A percentile compares a stretch with the other conserved stretches of the same genome.
Evolutionary conservation across 2,888 invertebrate species (phyloP).

Genomic region (Pseudococcus viburni): DNA sequence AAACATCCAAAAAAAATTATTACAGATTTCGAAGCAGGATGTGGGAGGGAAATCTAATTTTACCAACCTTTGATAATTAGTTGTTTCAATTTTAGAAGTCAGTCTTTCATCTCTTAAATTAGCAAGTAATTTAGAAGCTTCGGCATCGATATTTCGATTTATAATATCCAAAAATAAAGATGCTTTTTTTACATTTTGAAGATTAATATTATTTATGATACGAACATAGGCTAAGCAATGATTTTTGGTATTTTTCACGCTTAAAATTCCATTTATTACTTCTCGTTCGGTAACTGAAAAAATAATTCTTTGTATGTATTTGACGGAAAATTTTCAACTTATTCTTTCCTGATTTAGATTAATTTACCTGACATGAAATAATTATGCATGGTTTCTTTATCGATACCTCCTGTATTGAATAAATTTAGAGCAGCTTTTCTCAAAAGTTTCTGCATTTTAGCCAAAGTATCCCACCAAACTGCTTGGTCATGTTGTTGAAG

Average conservation of each 20-base stretch:
- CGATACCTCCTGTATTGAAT: constrained; percentile 86
- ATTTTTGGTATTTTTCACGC: constrained; percentile 94
- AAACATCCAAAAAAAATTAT: neutral
- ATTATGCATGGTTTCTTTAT: constrained; percentile 94
- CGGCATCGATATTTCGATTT: constrained; percentile 91
- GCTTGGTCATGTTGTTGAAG: constrained; percentile 96
- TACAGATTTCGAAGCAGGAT: neutral
- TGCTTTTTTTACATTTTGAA: constrained; percentile 94
- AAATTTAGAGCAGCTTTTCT: constrained; percentile 92
- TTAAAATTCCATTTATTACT: constrained; percentile 94
- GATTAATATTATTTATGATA: constrained; percentile 97
- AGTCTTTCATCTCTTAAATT: constrained; percentile 92
- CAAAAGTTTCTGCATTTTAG: constrained; percentile 94
- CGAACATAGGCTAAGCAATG: constrained; percentile 95
- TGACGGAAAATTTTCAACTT: neutral
- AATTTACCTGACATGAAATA: constrained; percentile 96
- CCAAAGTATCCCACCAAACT: constrained; percentile 97
- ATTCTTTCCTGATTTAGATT: no score
- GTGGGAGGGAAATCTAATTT: constrained; percentile 66
- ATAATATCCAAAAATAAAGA: constrained; percentile 95
- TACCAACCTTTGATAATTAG: constrained; percentile 87
- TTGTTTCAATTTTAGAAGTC: constrained; percentile 89
- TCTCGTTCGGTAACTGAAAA: constrained; percentile 94
- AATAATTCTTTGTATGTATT: neutral
- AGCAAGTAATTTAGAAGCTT: constrained; percentile 89